These are phyloP conservation scores for Azorinus chamasolen DNA, from an alignment of 2,888 invertebrate species.

Conservation along the genomic window DNA sequence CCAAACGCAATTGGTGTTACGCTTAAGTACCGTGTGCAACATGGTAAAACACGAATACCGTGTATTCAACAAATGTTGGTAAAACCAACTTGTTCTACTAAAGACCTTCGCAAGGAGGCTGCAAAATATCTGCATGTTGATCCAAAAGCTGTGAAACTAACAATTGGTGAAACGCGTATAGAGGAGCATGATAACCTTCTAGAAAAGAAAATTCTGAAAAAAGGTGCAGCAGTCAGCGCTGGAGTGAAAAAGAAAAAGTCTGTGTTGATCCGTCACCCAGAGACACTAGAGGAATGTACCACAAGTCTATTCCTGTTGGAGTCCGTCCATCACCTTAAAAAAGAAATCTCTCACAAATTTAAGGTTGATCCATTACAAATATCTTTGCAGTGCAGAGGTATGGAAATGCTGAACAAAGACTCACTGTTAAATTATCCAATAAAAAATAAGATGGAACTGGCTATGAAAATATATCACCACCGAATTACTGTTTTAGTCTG, in stretches of 20 bases:
- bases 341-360: constrained; percentile 33
- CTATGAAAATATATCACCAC: constrained; percentile 20
- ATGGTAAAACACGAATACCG: not conserved
- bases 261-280: constrained; percentile 31
- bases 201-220: constrained; percentile 19
- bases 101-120: constrained; percentile 25
- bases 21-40: constrained; percentile 11
- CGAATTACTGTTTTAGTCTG: constrained; percentile 26
- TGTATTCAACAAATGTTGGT: constrained; percentile 5
- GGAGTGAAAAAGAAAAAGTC: constrained; percentile 55
- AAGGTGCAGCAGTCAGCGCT: constrained; percentile 32
- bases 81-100: constrained; percentile 30
- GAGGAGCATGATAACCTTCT: constrained; percentile 35
- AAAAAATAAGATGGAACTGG: constrained; percentile 49
- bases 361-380: constrained; percentile 28
- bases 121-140: constrained; percentile 29
- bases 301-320: constrained; percentile 49
- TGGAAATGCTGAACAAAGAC: constrained; percentile 20
- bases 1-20: constrained; percentile 18
- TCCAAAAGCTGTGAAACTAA: constrained; percentile 49
- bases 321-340: constrained; percentile 34
- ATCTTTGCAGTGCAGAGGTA: constrained; percentile 23
- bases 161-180: constrained; percentile 34
- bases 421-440: constrained; percentile 43
- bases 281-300: constrained; percentile 13